phyloP scores from a whole-genome alignment of 2,113 vertebrate species.

The Nycticorax nycticorax region DNA sequence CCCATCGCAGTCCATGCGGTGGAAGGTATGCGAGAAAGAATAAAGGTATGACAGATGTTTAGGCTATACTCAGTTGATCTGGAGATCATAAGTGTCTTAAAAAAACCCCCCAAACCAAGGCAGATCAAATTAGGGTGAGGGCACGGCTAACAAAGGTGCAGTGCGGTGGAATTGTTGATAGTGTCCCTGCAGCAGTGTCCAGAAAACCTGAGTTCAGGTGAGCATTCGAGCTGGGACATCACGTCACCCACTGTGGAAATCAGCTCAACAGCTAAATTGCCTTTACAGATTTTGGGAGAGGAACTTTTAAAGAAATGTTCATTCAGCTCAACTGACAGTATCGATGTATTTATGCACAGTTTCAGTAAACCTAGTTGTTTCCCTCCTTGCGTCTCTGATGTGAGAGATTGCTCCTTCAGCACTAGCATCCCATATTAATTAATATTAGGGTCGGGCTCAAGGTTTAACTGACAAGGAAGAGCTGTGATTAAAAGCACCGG shows the following conservation, averaged over 20 bases:
- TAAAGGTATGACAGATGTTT: accelerated
- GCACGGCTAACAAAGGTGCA: neutral
- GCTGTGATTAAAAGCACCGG: neutral
- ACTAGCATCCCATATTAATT: neutral
- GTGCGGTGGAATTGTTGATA: neutral
- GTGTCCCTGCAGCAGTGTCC: neutral
- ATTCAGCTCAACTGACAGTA: neutral
- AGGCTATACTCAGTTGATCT: neutral
- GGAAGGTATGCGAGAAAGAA: neutral
- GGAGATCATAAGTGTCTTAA: neutral
- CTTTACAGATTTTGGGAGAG: neutral
- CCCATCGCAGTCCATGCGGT: accelerated
- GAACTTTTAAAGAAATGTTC: neutral
- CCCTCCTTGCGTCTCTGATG: neutral
- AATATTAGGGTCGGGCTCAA: neutral
- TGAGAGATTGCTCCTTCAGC: neutral
- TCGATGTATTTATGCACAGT: neutral
- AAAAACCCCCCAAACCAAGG: accelerated
- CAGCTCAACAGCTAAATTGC: neutral
- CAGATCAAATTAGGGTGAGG: neutral
- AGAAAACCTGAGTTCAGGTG: neutral
- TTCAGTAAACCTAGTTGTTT: neutral
- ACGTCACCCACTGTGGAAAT: accelerated
- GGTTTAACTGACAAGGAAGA: neutral
- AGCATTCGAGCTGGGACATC: neutral